Percentiles rank a stretch among this genome's conserved stretches.
Conservation (phyloP, 2,888 invertebrate species). For the Luperina nickerlii region DNA sequence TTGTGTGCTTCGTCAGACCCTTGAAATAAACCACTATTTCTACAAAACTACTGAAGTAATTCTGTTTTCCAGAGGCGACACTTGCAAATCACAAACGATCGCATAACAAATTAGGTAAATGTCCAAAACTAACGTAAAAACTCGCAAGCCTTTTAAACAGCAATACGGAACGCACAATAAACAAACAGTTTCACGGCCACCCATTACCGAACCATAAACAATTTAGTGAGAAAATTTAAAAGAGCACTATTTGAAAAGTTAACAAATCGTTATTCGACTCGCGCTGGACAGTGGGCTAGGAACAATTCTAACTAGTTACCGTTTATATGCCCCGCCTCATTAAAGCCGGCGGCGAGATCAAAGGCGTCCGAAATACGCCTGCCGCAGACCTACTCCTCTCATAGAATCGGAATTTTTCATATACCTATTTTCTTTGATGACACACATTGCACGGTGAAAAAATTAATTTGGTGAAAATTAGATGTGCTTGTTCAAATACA, state of each 20-base stretch:
- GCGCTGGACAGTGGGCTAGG: constrained; percentile 78
- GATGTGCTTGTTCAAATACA: constrained; percentile 46
- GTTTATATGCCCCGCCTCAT: constrained; percentile 86
- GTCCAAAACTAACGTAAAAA: constrained; percentile 47
- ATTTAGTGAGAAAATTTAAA: constrained; percentile 72
- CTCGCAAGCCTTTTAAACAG: constrained; percentile 54
- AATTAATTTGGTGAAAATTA: constrained; percentile 62
- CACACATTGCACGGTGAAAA: constrained; percentile 57
- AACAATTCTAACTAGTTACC: constrained; percentile 87
- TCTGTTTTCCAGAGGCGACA: not conserved
- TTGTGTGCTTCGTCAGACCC: not conserved
- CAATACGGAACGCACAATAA: constrained; percentile 58
- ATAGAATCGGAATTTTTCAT: constrained; percentile 75
- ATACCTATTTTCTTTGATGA: constrained; percentile 58
- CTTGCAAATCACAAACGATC: constrained; percentile 11
- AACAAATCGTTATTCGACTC: constrained; percentile 80
- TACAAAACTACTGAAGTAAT: not conserved
- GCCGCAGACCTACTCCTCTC: constrained; percentile 78
- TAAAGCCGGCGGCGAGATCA: constrained; percentile 91
- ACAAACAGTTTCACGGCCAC: constrained; percentile 65
- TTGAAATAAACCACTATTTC: not conserved
- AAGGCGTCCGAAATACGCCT: constrained; percentile 90
- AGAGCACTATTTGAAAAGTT: constrained; percentile 74
- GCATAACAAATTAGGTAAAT: constrained; percentile 47
- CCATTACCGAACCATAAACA: constrained; percentile 69